A percentile compares a stretch with the other conserved stretches of the same genome.
phyloP scores from a whole-genome alignment of 2,797 vertebrate species.

The Lutjanus campechanus region DNA sequence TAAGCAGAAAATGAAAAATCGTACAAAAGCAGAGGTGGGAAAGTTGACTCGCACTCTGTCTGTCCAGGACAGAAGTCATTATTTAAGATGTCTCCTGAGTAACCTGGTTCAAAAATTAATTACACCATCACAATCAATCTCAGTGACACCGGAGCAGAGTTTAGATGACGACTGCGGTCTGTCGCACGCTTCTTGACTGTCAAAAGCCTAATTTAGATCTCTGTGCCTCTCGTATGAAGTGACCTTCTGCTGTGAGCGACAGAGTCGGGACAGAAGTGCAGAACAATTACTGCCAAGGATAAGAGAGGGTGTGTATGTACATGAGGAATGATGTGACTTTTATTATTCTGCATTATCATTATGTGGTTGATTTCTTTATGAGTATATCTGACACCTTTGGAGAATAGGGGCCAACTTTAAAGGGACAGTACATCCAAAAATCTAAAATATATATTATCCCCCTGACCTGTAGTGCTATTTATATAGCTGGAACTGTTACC shows the following conservation, averaged over 20 bases:
- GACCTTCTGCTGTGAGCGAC: constrained; percentile 28
- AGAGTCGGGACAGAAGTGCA: background rate
- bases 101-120: constrained; percentile 30
- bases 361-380: background rate
- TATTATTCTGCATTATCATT: background rate
- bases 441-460: no score
- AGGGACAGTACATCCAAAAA: no score
- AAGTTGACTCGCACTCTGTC: background rate
- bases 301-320: background rate
- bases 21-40: background rate
- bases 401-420: no score
- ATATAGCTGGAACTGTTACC: no score
- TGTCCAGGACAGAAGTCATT: background rate
- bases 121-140: constrained; percentile 36
- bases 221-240: constrained; percentile 6
- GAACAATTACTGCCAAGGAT: background rate
- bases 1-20: no score
- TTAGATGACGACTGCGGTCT: constrained; percentile 37
- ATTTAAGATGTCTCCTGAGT: constrained; percentile 14
- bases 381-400: background rate
- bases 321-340: background rate
- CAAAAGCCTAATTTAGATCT: constrained; percentile 42
- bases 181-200: constrained; percentile 17
- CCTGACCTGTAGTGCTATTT: no score
- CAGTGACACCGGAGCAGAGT: background rate